Evolutionary conservation across 2,888 invertebrate species (phyloP), one percentile per base, ranked within the genome.

Genomic region (Notocelia uddmanniana): DNA sequence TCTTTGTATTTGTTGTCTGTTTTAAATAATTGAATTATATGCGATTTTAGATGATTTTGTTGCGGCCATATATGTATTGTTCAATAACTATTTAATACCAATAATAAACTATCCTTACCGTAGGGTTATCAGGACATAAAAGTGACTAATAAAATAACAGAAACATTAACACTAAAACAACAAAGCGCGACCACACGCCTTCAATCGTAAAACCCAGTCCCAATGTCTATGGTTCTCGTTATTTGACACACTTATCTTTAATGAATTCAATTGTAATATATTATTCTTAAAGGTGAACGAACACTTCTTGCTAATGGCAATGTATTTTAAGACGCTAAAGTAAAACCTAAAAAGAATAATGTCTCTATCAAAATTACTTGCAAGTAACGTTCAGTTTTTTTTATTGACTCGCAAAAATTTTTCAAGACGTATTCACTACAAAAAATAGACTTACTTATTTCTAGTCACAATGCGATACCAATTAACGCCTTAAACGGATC

Each of bases 241-340:
- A 8, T 26, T n/a, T 55, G 55, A 55, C n/a, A 45, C 10, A 3
- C 41, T 23, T 23, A 23, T 60, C 60, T 60, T n/a, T 60, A 45
- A 45, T 60, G 21, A 55, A 26, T 55, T 8, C 26, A 26, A 26
- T 26, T n/a, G 54, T 21, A 15, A 23, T 23, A 55, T 15, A 26
- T 55, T 26, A 55, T 26, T 55, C 26, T 45, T 45, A 6, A n/a
- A n/a, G 2, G 45, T 45, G 45, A n/a, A 45, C n/a, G 45, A n/a
- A 45, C n/a, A 45, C 15, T 41, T 41, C 21, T 59, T 3, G 23
- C 41, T 59, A 59, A 59, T 59, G 59, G 41, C 9, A 3, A 23
- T 13, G 19, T 8, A 41, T 19, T 26, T 15, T 15, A 41, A 41
- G 0, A 5, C 31, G 2, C 3, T 13, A 41, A 13, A 11, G 3